Evolutionary conservation across 2,113 vertebrate species (phyloP).

Genomic region (Leucopsar rothschildi): DNA sequence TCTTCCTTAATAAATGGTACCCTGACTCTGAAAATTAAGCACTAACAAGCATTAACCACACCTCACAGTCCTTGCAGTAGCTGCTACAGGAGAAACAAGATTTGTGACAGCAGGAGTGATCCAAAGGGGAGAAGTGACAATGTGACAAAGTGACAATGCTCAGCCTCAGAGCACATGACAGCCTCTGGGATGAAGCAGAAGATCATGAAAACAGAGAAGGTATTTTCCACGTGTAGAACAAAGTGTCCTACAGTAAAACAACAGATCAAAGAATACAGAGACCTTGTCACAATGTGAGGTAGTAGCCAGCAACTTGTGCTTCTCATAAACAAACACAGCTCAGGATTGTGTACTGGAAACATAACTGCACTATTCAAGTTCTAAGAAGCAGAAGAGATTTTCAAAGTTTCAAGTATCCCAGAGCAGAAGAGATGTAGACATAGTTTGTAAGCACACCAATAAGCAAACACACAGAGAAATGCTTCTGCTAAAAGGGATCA

Average conservation of each 20-base stretch:
- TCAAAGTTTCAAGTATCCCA: not conserved
- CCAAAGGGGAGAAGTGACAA: not conserved
- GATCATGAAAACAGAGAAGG: not conserved
- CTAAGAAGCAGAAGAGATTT: not conserved
- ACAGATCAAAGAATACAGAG: not conserved
- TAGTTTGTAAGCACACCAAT: not conserved
- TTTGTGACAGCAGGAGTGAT: not conserved
- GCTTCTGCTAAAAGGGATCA: not conserved
- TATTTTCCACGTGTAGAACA: not conserved
- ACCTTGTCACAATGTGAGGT: not conserved
- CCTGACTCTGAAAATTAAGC: not conserved
- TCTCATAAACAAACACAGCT: not conserved
- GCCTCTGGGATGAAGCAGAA: not conserved
- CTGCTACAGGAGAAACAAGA: not conserved
- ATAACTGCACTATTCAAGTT: not conserved
- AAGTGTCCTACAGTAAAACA: not conserved
- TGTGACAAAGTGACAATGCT: not conserved
- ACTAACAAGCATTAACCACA: not conserved
- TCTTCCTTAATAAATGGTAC: not conserved
- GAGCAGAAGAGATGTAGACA: not conserved
- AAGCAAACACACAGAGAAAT: not conserved
- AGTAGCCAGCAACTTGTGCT: not conserved
- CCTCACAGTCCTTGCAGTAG: not conserved
- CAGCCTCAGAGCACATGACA: rapidly evolving
- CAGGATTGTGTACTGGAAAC: not conserved